Evolutionary conservation across 2,113 vertebrate species (phyloP), one percentile per base, ranked within the genome.

Genomic region (Tychaedon coryphoeus): DNA sequence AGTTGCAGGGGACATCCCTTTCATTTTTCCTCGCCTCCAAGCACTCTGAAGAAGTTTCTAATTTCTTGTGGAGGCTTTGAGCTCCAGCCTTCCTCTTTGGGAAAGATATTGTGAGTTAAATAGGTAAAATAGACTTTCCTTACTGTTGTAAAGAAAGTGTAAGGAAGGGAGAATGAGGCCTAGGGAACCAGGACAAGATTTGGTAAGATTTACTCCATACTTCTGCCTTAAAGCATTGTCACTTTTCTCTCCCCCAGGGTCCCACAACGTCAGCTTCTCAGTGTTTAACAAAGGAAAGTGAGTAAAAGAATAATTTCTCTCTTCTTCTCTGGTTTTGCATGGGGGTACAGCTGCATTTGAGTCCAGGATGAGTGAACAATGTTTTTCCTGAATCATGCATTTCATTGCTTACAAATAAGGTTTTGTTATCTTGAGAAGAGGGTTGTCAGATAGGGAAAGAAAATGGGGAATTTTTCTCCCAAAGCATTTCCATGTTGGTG

Each of bases 221-320:
- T 77, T 50, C 36, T 86, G 19, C 18, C 19, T 29, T 88, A 70
- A 96, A 72, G 0, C 5, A 14, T 19, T 23, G 2, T 36, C 14
- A 50, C 2, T 87, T 87, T 96, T 86, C 36, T 91, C 51, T 95
- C n/a, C 50, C 62, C 64, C 81, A 98, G 98, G 98, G 45, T 98
- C 98, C 61, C 98, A 98, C 91, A 98, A 98, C 3, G 22, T 98
- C 79, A 98, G 97, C 76, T 98, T 98, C 74, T 98, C 70, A 0
- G 92, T 98, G 40, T 98, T 97, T 93, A 98, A 98, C 90, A 98
- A 97, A 96, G 98, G 98, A 95, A 98, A 93, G 98, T 98, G 91
- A 97, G 98, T 98, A 94, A 65, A 85, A 70, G 1, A 61, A 29
- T 31, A 0, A 31, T 48, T 66, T 75, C 7, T 79, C 7, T 65